Evolutionary conservation across 2,888 invertebrate genomes (phyloP).

Genomic region (Conomelus anceps): DNA sequence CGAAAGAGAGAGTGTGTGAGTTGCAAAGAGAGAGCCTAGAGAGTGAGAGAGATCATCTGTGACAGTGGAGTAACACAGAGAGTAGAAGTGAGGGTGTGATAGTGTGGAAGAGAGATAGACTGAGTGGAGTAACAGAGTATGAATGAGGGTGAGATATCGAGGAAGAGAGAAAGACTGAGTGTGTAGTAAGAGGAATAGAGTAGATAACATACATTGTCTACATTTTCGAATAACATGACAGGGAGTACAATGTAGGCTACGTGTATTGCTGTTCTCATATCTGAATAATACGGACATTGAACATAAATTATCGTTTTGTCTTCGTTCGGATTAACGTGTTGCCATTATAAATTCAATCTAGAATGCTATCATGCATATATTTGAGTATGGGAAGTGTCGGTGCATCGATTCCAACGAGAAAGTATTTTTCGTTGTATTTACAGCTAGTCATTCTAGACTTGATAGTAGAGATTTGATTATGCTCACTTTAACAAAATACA

Average conservation of each 20-base stretch:
- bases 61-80: no score
- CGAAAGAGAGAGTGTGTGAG: neutral
- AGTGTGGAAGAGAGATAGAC: no score
- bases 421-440: neutral
- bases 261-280: neutral
- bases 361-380: no score
- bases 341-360: neutral
- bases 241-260: neutral
- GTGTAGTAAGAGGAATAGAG: neutral
- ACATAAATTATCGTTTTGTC: neutral
- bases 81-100: no score
- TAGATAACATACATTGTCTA: neutral
- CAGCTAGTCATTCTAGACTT: neutral
- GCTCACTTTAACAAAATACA: no score
- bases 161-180: neutral
- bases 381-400: neutral
- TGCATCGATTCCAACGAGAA: neutral
- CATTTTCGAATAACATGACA: neutral
- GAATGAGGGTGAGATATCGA: neutral
- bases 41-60: no score
- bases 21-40: neutral
- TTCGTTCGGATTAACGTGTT: neutral
- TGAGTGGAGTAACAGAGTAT: neutral
- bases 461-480: neutral
- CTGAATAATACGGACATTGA: neutral